phyloP scores from a whole-genome alignment of 2,888 invertebrate species.

The Iselma pallidipennis region DNA sequence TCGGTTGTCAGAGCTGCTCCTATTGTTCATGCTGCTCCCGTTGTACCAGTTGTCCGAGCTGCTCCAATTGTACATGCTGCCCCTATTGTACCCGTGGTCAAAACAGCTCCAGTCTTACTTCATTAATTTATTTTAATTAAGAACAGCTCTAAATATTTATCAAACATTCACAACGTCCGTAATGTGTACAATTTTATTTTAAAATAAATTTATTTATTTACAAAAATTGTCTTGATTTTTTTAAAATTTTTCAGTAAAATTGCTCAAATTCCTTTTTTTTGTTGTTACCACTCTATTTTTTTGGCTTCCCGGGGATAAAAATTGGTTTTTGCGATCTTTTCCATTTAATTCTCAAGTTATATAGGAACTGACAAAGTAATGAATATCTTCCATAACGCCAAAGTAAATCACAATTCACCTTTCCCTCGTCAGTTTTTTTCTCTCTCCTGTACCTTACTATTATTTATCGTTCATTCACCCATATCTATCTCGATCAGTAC shows the following conservation, averaged over 20 bases:
- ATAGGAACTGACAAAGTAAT: no score
- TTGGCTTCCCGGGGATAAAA: no score
- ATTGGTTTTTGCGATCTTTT: no score
- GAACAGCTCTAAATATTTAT: not conserved
- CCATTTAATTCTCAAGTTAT: no score
- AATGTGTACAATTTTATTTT: not conserved
- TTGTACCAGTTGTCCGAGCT: conserved; percentile 26
- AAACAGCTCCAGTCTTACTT: conserved; percentile 32
- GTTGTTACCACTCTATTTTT: no score
- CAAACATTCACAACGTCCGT: conserved; percentile 8
- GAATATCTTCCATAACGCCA: no score
- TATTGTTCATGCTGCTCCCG: conserved; percentile 35
- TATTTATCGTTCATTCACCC: not conserved
- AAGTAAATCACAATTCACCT: no score
- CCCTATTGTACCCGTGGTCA: conserved; percentile 37
- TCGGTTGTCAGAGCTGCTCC: conserved; percentile 31
- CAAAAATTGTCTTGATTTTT: not conserved
- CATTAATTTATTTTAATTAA: not conserved
- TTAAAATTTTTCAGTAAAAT: no score
- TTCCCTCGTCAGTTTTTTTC: no score
- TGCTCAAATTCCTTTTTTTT: no score
- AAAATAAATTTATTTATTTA: not conserved
- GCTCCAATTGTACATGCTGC: conserved; percentile 39
- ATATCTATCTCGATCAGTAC: not conserved
- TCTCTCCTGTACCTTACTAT: not conserved